Evolutionary conservation across 2,113 vertebrate species (phyloP), one percentile per base, ranked within the genome.

Genomic region (Rhinolophus sinicus): DNA sequence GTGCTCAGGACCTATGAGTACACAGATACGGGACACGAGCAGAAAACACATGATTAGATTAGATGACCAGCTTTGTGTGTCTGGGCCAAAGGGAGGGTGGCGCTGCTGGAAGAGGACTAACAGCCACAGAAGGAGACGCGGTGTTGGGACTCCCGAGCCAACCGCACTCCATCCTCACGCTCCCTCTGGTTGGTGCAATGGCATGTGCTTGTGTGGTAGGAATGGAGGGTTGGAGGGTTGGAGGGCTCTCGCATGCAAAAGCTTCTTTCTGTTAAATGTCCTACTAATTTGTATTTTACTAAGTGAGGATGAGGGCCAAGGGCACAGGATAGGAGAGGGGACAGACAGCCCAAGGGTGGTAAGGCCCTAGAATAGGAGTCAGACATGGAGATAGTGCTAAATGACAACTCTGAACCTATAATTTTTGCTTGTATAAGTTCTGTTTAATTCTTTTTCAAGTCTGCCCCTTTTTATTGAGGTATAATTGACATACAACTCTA

Each of bases 351-450:
- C 12, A 35, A 60, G 58, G 7, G 6, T 35, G 11, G 50, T 24
- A 83, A 62, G 88, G 22, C 44, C 12, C 33, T 33, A 22, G 44
- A 40, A 70, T 75, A 47, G 40, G 35, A 26, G 81, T 21, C 22
- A 52, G 62, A 62, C 62, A 16, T 30, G 30, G 64, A 28, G 62
- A 3, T 14, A 70, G 38, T 80, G 15, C 33, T 76, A 62, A 58
- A 38, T 30, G 44, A 64, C 60, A 44, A 28, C 60, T 47, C 67
- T 35, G 50, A 83, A 35, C 30, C 28, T 67, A 1, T 58, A 54
- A 47, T 33, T n/a, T 92, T 96, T 73, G 81, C 62, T 93, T 69
- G 11, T 89, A 52, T 60, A 50, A 58, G 52, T 84, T 94, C 52
- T n/a, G 38, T 58, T 93, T 35, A 38, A 26, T 76, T 78, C 72